A percentile compares a stretch with the other conserved stretches of the same genome.
phyloP scores from a whole-genome alignment of 2,888 invertebrate genomes.

The Xestia sexstrigata region DNA sequence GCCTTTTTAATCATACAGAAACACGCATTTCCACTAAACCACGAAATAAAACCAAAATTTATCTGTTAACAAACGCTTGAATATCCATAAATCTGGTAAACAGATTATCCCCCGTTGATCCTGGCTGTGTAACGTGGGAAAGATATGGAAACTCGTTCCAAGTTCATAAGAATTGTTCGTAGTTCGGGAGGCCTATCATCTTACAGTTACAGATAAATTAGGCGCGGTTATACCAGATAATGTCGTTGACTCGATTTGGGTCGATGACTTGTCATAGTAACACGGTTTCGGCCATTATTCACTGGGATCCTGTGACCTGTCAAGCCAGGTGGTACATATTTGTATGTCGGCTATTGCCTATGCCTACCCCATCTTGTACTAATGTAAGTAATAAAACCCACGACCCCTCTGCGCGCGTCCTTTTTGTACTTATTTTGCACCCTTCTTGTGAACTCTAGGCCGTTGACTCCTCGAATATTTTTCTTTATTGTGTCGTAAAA shows the following conservation, averaged over 20 bases:
- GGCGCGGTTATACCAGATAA: constrained; percentile 52
- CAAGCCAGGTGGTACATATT: constrained; percentile 55
- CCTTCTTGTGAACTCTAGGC: constrained; percentile 77
- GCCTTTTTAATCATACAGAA: constrained; percentile 76
- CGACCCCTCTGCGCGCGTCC: constrained; percentile 74
- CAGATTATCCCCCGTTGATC: constrained; percentile 55
- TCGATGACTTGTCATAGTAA: constrained; percentile 61
- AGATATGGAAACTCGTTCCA: constrained; percentile 45
- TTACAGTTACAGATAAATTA: constrained; percentile 61
- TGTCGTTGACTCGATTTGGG: constrained; percentile 67
- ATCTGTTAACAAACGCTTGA: constrained; percentile 43
- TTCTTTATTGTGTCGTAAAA: constrained; percentile 71
- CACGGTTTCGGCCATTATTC: constrained; percentile 44
- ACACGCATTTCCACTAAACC: constrained; percentile 36
- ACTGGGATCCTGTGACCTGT: constrained; percentile 40
- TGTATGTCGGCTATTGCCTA: constrained; percentile 59
- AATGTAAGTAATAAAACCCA: constrained; percentile 72
- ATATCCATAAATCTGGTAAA: constrained; percentile 60
- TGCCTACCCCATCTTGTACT: constrained; percentile 72
- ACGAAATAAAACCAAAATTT: constrained; percentile 46
- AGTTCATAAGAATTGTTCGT: constrained; percentile 55
- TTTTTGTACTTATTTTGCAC: constrained; percentile 74
- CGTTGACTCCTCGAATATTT: constrained; percentile 75
- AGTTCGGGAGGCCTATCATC: constrained; percentile 45
- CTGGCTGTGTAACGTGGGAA: constrained; percentile 52